Percentiles rank a stretch among this genome's conserved stretches.
phyloP scores from a whole-genome alignment of 1,140 invertebrate genomes.

The Drosophila lacertosa region DNA sequence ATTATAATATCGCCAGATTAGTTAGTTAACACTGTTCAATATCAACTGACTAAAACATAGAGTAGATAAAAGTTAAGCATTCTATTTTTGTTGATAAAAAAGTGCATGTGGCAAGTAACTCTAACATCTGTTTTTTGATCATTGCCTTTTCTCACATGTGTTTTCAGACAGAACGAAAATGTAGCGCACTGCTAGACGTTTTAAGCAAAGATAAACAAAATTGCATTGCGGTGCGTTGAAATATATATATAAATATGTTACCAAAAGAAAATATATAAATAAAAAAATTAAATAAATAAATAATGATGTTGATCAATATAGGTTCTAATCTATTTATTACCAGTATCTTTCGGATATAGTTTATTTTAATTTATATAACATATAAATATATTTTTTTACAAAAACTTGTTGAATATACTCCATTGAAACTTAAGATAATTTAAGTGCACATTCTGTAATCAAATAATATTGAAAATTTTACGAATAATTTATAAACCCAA shows the following conservation, averaged over 20 bases:
- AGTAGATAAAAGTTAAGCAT: slow-evolving; percentile 3
- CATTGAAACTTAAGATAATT: slow-evolving; percentile 38
- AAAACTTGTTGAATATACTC: not conserved
- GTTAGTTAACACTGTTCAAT: slow-evolving; percentile 35
- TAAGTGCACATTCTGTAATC: slow-evolving; percentile 53
- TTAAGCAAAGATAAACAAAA: slow-evolving; percentile 6
- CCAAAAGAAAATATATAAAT: slow-evolving; percentile 43
- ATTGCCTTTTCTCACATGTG: slow-evolving; percentile 70
- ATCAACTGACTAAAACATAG: slow-evolving; percentile 12
- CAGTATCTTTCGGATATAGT: too few species aligned
- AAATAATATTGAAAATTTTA: not conserved
- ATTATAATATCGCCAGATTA: slow-evolving; percentile 9
- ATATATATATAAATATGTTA: too few species aligned
- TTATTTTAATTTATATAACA: too few species aligned
- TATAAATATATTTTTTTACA: too few species aligned
- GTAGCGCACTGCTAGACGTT: slow-evolving; percentile 51
- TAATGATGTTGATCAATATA: too few species aligned
- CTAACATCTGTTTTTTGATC: slow-evolving; percentile 67
- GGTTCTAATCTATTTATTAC: too few species aligned
- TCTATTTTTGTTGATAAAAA: slow-evolving; percentile 11
- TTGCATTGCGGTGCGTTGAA: too few species aligned
- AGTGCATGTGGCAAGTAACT: slow-evolving; percentile 62
- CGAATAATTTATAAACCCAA: not conserved
- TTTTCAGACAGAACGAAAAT: slow-evolving; percentile 32
- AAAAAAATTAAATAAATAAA: slow-evolving; percentile 6